These are phyloP conservation scores for Porites lobata DNA, from an alignment of 92 coral and sea anemone species.

Conservation along the genomic window DNA sequence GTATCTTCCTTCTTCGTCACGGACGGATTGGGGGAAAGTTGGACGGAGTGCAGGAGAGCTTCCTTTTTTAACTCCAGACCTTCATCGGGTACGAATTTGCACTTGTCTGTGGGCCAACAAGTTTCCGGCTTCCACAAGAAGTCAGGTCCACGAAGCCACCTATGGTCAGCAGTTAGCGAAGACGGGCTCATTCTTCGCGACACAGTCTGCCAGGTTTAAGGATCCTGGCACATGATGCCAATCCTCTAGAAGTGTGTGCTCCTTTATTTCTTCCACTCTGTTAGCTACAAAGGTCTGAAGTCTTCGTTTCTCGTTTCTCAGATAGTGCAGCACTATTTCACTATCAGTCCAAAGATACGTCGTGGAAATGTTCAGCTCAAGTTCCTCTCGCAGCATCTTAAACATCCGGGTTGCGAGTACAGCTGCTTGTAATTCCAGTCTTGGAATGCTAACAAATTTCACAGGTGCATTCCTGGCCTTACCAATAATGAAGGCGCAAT, in stretches of 20 bases:
- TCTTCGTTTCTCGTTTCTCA: conserved; percentile 45
- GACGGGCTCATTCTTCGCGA: neutral
- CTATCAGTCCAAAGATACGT: neutral
- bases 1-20: too few species aligned
- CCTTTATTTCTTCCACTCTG: conserved; percentile 59
- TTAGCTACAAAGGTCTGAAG: conserved; percentile 64
- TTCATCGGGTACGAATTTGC: too few species aligned
- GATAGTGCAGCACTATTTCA: conserved; percentile 50
- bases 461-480: conserved; percentile 53
- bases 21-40: too few species aligned
- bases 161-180: neutral
- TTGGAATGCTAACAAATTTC: conserved; percentile 36
- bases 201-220: conserved; percentile 9
- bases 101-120: too few species aligned
- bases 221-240: too few species aligned
- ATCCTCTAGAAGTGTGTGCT: conserved; percentile 42
- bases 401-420: conserved; percentile 57
- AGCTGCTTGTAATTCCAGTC: conserved; percentile 67
- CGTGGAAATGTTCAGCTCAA: conserved; percentile 29
- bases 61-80: too few species aligned
- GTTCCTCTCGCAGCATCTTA: conserved; percentile 38
- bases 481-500: conserved; percentile 67
- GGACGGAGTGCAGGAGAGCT: too few species aligned
- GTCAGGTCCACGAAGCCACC: neutral
- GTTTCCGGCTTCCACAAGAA: too few species aligned